Conservation (phyloP, 2,888 invertebrate genomes). For the Syrphus vitripennis region DNA sequence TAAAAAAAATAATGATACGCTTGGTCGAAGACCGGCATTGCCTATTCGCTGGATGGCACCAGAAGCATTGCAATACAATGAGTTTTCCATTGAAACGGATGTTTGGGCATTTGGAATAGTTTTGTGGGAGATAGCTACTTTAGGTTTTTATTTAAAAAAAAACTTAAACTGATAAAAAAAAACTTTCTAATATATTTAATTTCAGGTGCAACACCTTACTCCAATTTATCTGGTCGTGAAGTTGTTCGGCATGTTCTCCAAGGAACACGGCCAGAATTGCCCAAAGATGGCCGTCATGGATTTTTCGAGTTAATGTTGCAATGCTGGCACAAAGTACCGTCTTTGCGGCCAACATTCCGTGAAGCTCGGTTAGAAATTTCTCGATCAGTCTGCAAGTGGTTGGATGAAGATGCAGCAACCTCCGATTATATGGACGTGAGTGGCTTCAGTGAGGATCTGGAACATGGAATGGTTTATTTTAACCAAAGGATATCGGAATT, state of each 20-base stretch:
- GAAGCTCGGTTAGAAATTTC: constrained; percentile 82
- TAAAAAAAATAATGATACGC: constrained; percentile 76
- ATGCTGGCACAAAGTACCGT: constrained; percentile 87
- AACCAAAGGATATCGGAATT: constrained; percentile 84
- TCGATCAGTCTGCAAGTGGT: constrained; percentile 80
- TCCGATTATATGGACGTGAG: constrained; percentile 81
- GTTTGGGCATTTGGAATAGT: constrained; percentile 94
- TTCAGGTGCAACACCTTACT: constrained; percentile 92
- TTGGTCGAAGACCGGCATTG: constrained; percentile 79
- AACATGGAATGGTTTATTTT: constrained; percentile 81
- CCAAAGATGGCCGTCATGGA: constrained; percentile 89
- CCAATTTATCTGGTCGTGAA: constrained; percentile 91
- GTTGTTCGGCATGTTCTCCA: constrained; percentile 90
- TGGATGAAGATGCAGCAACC: constrained; percentile 79
- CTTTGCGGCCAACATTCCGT: constrained; percentile 87
- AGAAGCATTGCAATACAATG: constrained; percentile 89
- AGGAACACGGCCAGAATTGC: constrained; percentile 89
- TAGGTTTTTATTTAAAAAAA: constrained; percentile 83
- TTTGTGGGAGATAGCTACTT: constrained; percentile 93
- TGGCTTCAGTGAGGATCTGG: constrained; percentile 81
- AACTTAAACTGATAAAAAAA: background rate
- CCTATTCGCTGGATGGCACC: constrained; percentile 90
- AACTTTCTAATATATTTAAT: background rate
- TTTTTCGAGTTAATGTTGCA: constrained; percentile 85
- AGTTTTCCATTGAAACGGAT: constrained; percentile 91